phyloP scores from a whole-genome alignment of 2,888 invertebrate species.

The Heliconius hortense region DNA sequence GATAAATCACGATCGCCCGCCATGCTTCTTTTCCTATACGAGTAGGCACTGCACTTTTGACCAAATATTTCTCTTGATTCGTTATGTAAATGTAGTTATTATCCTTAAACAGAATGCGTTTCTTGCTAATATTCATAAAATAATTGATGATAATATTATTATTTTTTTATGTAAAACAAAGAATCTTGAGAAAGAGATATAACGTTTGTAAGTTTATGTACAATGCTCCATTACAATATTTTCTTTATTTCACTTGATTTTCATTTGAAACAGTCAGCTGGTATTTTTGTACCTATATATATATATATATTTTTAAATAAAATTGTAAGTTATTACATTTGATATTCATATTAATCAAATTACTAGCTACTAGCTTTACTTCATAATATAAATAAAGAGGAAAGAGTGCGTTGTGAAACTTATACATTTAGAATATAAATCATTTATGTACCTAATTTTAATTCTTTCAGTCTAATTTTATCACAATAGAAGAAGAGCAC shows the following conservation, averaged over 20 bases:
- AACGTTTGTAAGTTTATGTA: constrained; percentile 5
- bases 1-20: constrained; percentile 80
- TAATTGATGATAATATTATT: constrained; percentile 24
- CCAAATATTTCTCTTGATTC: constrained; percentile 53
- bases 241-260: background rate
- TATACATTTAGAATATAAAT: too few species aligned
- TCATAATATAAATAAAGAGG: too few species aligned
- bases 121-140: constrained; percentile 32
- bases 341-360: background rate
- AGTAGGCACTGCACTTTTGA: constrained; percentile 71
- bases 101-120: constrained; percentile 34
- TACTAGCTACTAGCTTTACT: too few species aligned
- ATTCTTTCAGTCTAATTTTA: too few species aligned
- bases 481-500: too few species aligned
- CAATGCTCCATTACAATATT: background rate
- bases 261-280: background rate
- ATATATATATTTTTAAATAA: too few species aligned
- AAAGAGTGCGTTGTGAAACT: too few species aligned
- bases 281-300: background rate
- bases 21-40: constrained; percentile 70
- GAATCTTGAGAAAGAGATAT: background rate
- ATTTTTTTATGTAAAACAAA: background rate
- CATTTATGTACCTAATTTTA: too few species aligned
- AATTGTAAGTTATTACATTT: too few species aligned
- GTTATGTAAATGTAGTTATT: constrained; percentile 59